Evolutionary conservation across 2,888 invertebrate genomes (phyloP), one percentile per base, ranked within the genome.

Genomic region (Cataglyphis livida): DNA sequence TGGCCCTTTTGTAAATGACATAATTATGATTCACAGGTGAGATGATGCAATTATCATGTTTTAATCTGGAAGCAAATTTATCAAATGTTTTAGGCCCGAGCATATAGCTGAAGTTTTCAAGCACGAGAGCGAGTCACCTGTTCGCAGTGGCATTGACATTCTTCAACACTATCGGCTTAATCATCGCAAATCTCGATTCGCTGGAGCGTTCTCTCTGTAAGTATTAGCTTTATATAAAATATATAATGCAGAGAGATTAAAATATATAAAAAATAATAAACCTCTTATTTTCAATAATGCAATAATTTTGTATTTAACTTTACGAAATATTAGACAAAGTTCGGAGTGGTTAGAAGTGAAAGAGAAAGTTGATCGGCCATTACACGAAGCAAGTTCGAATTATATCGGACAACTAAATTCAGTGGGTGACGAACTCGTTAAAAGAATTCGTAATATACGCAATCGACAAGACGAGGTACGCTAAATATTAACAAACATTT

Each of bases 381-480:
- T 96, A 25, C 88, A 94, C 15, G 91, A 95, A 48, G 95, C 95
- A 28, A 93, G 91, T 1, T 90, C 86, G 1, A 88, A 88, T 41
- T 91, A 89, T 32, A 88, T 93, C 54, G 91, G 90, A n/a, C 93
- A 93, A 65, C 90, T 95, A 25, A 94, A 95, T 57, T 90, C 91
- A 18, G 93, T 94, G 12, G 95, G 95, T 84, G 95, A 95, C 41
- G 95, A 95, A 65, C 93, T 96, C 44, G 85, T 95, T 1, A 90
- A 91, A 57, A 95, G 96, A 91, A 94, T 97, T 70, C 95, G 95
- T 84, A 95, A 94, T 66, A 94, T 96, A 38, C 95, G 96, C 64
- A 96, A 96, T 92, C 95, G 95, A 82, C 96, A 96, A 90, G 96
- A 96, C 79, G 96, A 97, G 93, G 95, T 97, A 62, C 94, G 95